Evolutionary conservation across 2,888 invertebrate genomes (phyloP).

Genomic region (Tromatobia lineatoria): DNA sequence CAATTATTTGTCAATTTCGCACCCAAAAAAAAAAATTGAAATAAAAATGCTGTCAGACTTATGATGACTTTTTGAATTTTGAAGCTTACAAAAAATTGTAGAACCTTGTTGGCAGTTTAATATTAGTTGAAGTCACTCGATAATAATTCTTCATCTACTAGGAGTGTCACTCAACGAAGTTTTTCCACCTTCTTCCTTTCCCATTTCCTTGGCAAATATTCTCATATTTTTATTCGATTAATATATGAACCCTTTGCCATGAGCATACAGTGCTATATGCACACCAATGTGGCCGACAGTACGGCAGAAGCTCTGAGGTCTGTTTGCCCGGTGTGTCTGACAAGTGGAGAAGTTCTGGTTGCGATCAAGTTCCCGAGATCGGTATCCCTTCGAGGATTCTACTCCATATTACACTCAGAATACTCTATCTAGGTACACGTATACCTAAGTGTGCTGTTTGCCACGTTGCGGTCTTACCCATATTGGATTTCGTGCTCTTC

Average conservation of each 20-base stretch:
- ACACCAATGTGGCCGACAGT: constrained; percentile 25
- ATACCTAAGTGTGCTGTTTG: constrained; percentile 81
- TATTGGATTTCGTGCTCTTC: constrained; percentile 79
- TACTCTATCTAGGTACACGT: constrained; percentile 66
- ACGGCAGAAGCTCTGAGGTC: constrained; percentile 46
- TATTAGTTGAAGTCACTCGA: background rate
- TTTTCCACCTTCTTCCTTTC: background rate
- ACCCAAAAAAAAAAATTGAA: no score
- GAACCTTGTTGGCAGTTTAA: background rate
- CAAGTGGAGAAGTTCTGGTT: constrained; percentile 65
- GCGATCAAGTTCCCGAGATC: constrained; percentile 67
- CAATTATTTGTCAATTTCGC: no score
- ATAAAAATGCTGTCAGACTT: no score
- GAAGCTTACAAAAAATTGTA: background rate
- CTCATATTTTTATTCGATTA: constrained; percentile 64
- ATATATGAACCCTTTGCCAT: constrained; percentile 54
- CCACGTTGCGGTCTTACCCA: constrained; percentile 81
- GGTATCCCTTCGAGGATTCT: constrained; percentile 59
- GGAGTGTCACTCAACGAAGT: background rate
- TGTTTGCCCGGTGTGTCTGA: constrained; percentile 65
- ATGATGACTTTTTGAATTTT: no score
- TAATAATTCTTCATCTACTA: background rate
- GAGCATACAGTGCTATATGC: constrained; percentile 7
- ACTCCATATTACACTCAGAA: constrained; percentile 56
- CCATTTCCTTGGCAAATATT: background rate